phyloP scores from a whole-genome alignment of 2,113 vertebrate species.

The Antennarius striatus region DNA sequence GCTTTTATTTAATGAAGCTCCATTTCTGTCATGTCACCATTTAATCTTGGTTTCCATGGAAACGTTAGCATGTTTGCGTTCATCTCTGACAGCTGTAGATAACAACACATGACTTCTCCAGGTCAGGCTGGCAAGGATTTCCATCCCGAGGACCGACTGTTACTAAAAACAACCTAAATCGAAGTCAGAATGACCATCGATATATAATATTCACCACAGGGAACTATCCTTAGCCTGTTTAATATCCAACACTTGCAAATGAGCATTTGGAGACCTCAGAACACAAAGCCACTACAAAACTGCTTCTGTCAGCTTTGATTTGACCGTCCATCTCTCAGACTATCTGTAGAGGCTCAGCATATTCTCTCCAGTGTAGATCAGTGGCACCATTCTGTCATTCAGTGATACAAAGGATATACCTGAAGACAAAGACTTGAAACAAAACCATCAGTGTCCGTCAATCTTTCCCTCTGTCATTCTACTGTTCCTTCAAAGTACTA shows the following conservation, averaged over 20 bases:
- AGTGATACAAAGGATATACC: slow-evolving; percentile 44
- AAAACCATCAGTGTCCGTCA: slow-evolving; percentile 39
- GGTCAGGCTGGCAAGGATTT: too few relatives aligned
- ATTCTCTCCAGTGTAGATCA: slow-evolving; percentile 55
- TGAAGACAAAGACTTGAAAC: slow-evolving; percentile 48
- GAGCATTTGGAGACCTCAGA: slow-evolving; percentile 13
- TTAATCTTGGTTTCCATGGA: too few relatives aligned
- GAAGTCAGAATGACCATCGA: neutral
- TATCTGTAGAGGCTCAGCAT: slow-evolving; percentile 16
- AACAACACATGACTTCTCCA: too few relatives aligned
- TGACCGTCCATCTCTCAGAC: slow-evolving; percentile 38
- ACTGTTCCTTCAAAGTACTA: slow-evolving; percentile 24
- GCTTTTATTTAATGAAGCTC: too few relatives aligned
- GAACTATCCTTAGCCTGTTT: neutral
- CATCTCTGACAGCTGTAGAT: too few relatives aligned
- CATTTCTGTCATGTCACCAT: too few relatives aligned
- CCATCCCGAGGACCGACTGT: too few relatives aligned
- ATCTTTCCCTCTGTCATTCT: slow-evolving; percentile 37
- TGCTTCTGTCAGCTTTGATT: slow-evolving; percentile 25
- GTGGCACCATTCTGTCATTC: slow-evolving; percentile 69
- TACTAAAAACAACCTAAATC: too few relatives aligned
- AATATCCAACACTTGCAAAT: neutral
- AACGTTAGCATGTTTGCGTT: too few relatives aligned
- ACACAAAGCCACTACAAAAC: slow-evolving; percentile 1
- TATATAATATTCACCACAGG: neutral